These are phyloP conservation scores for Cotesia glomerata DNA, from an alignment of 1,140 invertebrate genomes.

Conservation along the genomic window DNA sequence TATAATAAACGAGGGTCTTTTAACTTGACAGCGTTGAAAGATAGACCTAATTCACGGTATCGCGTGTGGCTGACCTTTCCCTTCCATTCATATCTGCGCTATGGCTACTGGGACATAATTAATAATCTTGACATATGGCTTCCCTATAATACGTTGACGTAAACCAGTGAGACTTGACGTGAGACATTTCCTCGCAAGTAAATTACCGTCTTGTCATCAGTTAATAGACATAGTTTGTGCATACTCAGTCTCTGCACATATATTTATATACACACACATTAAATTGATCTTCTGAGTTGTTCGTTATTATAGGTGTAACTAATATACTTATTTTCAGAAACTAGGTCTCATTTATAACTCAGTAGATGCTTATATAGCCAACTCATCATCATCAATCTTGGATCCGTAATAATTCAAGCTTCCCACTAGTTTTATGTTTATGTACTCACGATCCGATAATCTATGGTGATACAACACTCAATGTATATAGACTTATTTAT, in stretches of 20 bases:
- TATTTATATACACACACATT: constrained; percentile 3
- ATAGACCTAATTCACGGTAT: constrained; percentile 46
- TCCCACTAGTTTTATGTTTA: too few relatives aligned
- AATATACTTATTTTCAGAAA: constrained; percentile 32
- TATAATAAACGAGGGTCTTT: constrained; percentile 47
- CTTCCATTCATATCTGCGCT: constrained; percentile 27
- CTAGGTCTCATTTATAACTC: constrained; percentile 34
- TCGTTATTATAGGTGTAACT: constrained; percentile 23
- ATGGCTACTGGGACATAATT: constrained; percentile 45
- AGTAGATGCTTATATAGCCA: constrained; percentile 13
- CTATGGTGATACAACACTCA: too few relatives aligned
- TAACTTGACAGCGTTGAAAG: constrained; percentile 43
- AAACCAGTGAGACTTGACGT: constrained; percentile 33
- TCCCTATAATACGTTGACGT: constrained; percentile 44
- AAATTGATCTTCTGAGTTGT: background rate
- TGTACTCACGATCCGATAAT: too few relatives aligned
- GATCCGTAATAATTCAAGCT: constrained; percentile 12
- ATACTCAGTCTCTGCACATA: background rate
- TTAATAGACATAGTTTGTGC: constrained; percentile 17
- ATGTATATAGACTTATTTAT: too few relatives aligned
- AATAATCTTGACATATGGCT: constrained; percentile 52
- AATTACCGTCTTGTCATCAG: constrained; percentile 59
- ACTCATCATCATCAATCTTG: constrained; percentile 28
- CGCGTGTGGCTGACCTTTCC: constrained; percentile 44
- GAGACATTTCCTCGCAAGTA: constrained; percentile 28